phyloP scores from a whole-genome alignment of 2,797 vertebrate genomes.

The Heterohyrax brucei region DNA sequence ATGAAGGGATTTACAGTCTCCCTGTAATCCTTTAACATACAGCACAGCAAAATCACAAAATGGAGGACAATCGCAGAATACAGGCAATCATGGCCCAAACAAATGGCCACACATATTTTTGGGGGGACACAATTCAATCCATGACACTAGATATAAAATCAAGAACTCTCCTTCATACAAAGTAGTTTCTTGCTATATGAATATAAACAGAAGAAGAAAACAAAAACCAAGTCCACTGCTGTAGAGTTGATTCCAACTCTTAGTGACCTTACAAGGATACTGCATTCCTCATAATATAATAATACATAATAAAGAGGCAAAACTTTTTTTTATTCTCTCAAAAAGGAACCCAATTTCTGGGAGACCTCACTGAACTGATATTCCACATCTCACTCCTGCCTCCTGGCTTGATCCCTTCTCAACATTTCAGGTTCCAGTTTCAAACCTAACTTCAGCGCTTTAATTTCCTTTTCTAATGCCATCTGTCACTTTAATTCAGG shows the following conservation, averaged over 20 bases:
- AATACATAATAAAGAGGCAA: not conserved
- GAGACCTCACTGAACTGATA: not conserved
- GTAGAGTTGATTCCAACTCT: no score
- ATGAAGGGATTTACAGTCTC: no score
- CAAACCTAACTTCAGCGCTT: not conserved
- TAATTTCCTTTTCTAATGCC: not conserved
- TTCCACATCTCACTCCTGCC: not conserved
- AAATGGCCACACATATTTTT: no score
- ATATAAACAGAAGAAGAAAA: not conserved
- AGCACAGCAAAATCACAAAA: no score
- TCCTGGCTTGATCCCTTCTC: not conserved
- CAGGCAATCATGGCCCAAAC: no score
- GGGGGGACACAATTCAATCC: no score
- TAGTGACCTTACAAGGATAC: not conserved
- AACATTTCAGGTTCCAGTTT: not conserved
- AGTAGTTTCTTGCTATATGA: not conserved
- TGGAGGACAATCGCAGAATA: no score
- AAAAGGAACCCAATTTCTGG: not conserved
- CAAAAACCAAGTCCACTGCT: no score
- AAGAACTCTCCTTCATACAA: not conserved
- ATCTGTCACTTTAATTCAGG: not conserved
- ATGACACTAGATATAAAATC: not conserved
- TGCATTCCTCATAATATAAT: not conserved
- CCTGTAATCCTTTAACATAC: no score
- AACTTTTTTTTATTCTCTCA: conserved; percentile 22